Conservation (phyloP, 2,113 vertebrate genomes). For the Cryptotis parvus region DNA sequence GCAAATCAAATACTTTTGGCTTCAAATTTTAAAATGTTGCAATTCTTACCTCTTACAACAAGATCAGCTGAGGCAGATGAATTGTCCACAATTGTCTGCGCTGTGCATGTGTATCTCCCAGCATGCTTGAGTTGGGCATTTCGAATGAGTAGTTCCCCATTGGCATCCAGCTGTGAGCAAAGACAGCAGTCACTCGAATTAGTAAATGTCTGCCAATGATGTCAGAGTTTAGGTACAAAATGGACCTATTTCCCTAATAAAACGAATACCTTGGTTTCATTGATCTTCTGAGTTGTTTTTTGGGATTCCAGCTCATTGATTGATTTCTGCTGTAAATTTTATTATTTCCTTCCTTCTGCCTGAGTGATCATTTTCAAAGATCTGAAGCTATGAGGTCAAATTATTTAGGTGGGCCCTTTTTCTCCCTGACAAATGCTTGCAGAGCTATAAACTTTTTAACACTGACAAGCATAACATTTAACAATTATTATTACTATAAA, state of each 20-base stretch:
- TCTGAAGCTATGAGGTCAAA: too few relatives aligned
- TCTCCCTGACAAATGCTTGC: too few relatives aligned
- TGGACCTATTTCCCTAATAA: neutral
- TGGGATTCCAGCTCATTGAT: too few relatives aligned
- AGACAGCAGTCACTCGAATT: slow-evolving; percentile 39
- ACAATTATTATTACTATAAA: too few relatives aligned
- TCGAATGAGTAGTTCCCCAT: slow-evolving; percentile 93
- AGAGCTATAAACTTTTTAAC: too few relatives aligned
- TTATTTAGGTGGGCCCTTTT: too few relatives aligned
- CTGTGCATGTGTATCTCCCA: slow-evolving; percentile 94
- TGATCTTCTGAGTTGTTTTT: too few relatives aligned
- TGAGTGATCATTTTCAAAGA: too few relatives aligned
- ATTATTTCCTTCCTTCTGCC: too few relatives aligned
- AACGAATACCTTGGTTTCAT: neutral
- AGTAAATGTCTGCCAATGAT: neutral
- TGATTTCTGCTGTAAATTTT: too few relatives aligned
- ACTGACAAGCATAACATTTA: too few relatives aligned
- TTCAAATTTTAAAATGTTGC: slow-evolving; percentile 1
- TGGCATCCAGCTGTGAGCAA: slow-evolving; percentile 90
- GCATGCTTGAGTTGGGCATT: slow-evolving; percentile 94
- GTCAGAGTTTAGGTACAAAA: neutral
- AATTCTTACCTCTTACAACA: slow-evolving; percentile 94
- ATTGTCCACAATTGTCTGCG: slow-evolving; percentile 97
- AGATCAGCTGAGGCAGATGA: slow-evolving; percentile 93
- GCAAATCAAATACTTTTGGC: neutral